Base-by-base conservation (phyloP, 2,888 invertebrate genomes). In the Latrodectus hesperus region DNA sequence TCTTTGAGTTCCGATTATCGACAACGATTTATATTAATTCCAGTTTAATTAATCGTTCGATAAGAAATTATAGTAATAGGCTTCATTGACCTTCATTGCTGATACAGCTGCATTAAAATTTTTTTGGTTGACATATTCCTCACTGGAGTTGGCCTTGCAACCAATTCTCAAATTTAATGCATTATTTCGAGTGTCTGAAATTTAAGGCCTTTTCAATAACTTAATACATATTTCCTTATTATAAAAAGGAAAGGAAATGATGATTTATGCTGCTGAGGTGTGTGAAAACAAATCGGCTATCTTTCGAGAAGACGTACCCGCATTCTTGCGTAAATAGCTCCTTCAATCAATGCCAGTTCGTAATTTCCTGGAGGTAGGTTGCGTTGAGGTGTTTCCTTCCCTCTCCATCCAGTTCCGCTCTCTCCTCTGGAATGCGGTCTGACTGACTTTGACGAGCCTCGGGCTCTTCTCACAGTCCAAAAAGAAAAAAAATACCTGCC, bases 381-480 rank as follows among this genome's bases (percentile, higher is more conserved):
- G 64, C 64, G 64, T 12, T 64, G 16, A n/a, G 16, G 17, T 64
- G 64, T 12, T 12, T n/a, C 75, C 60, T 49, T 64, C 60, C 64
- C 14, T 17, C 52, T 14, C 17, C 14, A 12, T 83, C 64, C 83
- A 76, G 53, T 78, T 84, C 60, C 65, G 77, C 65, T 22, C 60
- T 74, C 55, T 64, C 52, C 67, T 17, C 12, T 70, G 84, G 84
- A 84, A 84, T 84, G 84, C 74, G n/a, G 84, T 84, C 68, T 38
- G 79, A 74, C 78, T 64, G 79, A 79, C 51, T 26, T 22, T 22
- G 17, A 10, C 26, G 26, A 17, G 17, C 67, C 72, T 51, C 51
- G 67, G 60, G 72, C 38, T 51, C 68, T 75, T 60, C 49, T 64
- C 26, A 53, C 70, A 12, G 52, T 52, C 70, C 76, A 38, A 67